A percentile compares a stretch with the other conserved stretches of the same genome.
phyloP scores from a whole-genome alignment of 2,113 vertebrate species.

The Thalassarche chlororhynchos region DNA sequence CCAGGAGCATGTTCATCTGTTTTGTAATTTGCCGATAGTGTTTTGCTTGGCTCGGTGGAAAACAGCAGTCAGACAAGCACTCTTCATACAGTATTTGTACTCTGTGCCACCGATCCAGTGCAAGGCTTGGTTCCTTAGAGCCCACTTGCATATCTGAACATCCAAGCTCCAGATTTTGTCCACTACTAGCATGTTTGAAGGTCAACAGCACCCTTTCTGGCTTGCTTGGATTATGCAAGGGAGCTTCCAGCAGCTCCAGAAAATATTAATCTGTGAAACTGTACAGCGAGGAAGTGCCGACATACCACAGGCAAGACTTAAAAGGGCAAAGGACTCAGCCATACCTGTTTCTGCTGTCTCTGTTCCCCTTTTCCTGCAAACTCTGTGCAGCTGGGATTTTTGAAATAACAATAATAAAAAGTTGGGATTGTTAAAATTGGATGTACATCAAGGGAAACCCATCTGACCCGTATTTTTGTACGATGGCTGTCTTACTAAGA shows the following conservation, averaged over 20 bases:
- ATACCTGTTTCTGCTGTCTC: not conserved
- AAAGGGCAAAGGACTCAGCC: not conserved
- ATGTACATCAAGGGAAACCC: not conserved
- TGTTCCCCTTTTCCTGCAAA: not conserved
- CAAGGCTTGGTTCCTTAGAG: not conserved
- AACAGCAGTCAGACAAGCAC: not conserved
- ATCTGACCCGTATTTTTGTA: not conserved
- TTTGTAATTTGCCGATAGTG: not conserved
- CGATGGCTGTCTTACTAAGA: not conserved
- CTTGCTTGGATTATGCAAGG: not conserved
- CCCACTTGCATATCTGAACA: not conserved
- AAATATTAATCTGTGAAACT: not conserved
- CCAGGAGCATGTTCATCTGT: not conserved
- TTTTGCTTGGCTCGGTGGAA: conserved; percentile 24
- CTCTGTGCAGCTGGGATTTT: not conserved
- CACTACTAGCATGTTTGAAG: not conserved
- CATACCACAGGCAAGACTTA: not conserved
- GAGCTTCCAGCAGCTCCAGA: not conserved
- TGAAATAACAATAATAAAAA: conserved; percentile 25
- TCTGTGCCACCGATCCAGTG: not conserved
- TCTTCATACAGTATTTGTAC: not conserved
- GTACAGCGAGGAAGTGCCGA: rapidly evolving
- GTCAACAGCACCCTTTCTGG: not conserved
- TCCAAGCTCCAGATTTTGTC: conserved; percentile 8
- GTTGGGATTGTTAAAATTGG: not conserved